phyloP scores from a whole-genome alignment of 2,797 vertebrate species.

The Pseudomugil tenellus region DNA sequence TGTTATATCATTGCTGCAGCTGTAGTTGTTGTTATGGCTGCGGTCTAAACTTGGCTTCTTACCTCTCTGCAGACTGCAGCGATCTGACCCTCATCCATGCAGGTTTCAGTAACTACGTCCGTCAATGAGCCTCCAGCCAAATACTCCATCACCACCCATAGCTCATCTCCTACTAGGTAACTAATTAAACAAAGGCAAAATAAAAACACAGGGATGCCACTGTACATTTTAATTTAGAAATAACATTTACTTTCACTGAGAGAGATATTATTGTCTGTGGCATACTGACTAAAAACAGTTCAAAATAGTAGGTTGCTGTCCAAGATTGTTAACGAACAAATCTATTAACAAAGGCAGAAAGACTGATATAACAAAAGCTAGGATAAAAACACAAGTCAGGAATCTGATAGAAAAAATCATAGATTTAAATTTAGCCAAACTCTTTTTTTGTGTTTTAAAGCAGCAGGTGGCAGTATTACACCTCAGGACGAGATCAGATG shows the following conservation, averaged over 20 bases:
- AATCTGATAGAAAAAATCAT: not conserved
- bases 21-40: constrained; percentile 21
- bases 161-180: constrained; percentile 96
- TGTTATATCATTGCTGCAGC: not conserved
- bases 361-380: not conserved
- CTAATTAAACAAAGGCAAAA: constrained; percentile 65
- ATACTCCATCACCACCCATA: constrained; percentile 99
- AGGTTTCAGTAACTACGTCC: constrained; percentile 97
- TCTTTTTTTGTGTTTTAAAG: not conserved
- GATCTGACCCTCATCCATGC: constrained; percentile 99
- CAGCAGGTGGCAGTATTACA: constrained; percentile 66
- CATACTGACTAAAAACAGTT: not conserved
- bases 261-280: not conserved
- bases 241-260: not conserved
- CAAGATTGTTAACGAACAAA: not conserved
- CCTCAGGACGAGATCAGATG: constrained; percentile 4
- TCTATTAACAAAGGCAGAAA: constrained; percentile 16
- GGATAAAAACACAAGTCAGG: constrained; percentile 2
- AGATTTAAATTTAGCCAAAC: not conserved
- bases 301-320: not conserved
- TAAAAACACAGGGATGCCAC: not conserved
- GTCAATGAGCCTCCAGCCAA: constrained; percentile 96
- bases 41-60: constrained; percentile 60
- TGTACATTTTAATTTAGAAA: not conserved
- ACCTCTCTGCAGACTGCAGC: constrained; percentile 99